Conservation (phyloP, 2,888 invertebrate species). For the Trisateles emortualis region DNA sequence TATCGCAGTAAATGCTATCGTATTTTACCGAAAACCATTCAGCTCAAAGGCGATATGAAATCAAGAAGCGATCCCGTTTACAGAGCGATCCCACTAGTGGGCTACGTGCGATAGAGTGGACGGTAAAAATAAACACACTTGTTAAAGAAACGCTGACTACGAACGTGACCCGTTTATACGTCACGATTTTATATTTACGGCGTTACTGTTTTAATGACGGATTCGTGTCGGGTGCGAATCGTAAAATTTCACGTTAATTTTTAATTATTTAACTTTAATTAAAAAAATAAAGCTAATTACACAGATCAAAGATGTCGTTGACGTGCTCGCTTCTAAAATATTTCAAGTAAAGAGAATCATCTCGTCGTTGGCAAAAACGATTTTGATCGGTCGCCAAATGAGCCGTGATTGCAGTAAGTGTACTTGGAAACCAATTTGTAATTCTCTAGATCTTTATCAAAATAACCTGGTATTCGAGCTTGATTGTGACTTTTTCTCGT, state of each 20-base stretch:
- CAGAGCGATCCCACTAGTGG: conserved; percentile 34
- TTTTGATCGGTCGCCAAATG: not conserved
- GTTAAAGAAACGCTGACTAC: conserved; percentile 68
- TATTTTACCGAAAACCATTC: conserved; percentile 15
- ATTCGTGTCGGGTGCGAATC: conserved; percentile 8
- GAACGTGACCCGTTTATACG: conserved; percentile 52
- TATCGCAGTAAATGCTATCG: conserved; percentile 7
- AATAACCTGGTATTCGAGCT: not conserved
- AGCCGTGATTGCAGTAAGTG: not conserved
- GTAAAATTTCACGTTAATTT: conserved; percentile 1
- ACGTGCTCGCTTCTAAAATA: not conserved
- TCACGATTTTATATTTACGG: conserved; percentile 23
- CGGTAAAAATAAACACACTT: conserved; percentile 70
- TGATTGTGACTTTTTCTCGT: not conserved
- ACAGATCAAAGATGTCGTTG: not conserved
- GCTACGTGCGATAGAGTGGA: conserved; percentile 40
- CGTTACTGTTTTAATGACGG: conserved; percentile 17
- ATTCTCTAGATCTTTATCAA: not conserved
- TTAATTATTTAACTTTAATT: conserved; percentile 4
- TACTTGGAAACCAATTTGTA: not conserved
- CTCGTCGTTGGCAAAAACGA: not conserved
- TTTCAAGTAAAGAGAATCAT: not conserved
- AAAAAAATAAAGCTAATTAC: conserved; percentile 5
- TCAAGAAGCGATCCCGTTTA: conserved; percentile 29
- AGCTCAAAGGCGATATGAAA: conserved; percentile 41